Percentiles rank a stretch among this genome's conserved stretches.
Conservation (phyloP, 2,113 vertebrate species). For the Microtus oregoni region DNA sequence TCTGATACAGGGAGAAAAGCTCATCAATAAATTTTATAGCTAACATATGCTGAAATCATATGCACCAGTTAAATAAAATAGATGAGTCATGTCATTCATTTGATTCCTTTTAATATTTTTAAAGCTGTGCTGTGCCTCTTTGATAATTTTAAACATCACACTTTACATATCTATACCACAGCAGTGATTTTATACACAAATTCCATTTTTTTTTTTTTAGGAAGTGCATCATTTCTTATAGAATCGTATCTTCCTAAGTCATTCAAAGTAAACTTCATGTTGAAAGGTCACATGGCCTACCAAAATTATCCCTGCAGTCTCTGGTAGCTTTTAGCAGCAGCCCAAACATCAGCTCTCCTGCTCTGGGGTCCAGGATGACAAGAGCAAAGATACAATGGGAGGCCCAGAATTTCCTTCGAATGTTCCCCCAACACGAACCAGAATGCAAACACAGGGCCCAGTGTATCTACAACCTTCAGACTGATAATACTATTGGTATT, state of each 20-base stretch:
- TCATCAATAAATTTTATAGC: constrained; percentile 11
- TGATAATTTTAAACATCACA: not conserved
- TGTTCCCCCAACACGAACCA: not conserved
- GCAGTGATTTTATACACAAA: not conserved
- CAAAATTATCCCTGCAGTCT: not conserved
- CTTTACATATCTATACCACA: not conserved
- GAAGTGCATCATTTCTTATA: not conserved
- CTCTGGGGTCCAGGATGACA: not conserved
- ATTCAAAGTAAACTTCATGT: not conserved
- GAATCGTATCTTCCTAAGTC: not conserved
- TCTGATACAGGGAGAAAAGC: not conserved
- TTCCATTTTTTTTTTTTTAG: not conserved
- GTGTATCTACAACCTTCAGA: not conserved
- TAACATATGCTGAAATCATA: not conserved
- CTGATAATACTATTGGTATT: not conserved
- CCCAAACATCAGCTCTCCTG: not conserved
- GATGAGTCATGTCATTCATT: not conserved
- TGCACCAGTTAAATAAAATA: constrained; percentile 21
- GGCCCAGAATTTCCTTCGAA: not conserved
- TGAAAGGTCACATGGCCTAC: not conserved
- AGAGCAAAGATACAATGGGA: not conserved
- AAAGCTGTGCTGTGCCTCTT: not conserved
- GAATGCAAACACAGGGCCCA: not conserved
- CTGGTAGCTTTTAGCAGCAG: not conserved
- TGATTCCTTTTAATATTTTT: not conserved